These are phyloP conservation scores for Ptilorrhoa leucosticta DNA, from an alignment of 2,113 vertebrate species.

Conservation along the genomic window DNA sequence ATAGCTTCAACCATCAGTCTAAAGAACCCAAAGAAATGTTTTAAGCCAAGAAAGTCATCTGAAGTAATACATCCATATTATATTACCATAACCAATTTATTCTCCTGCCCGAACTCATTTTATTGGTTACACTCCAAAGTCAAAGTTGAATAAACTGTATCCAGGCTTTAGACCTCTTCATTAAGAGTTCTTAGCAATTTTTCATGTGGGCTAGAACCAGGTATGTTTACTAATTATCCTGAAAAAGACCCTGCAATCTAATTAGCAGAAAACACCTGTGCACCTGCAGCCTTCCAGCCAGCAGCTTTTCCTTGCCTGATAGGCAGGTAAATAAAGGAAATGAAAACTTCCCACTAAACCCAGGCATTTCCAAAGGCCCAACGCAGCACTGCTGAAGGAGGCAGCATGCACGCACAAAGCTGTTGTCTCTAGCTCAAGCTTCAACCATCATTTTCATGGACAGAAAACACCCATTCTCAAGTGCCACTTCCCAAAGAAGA, in stretches of 20 bases:
- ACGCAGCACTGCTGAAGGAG: not conserved
- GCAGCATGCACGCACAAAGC: fast-evolving
- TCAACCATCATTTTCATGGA: not conserved
- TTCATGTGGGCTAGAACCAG: not conserved
- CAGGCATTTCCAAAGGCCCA: not conserved
- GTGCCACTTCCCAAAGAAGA: not conserved
- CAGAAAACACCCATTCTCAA: not conserved
- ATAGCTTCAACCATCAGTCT: not conserved
- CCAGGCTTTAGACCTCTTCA: not conserved
- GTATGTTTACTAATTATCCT: not conserved
- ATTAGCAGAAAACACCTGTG: not conserved
- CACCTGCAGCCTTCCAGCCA: not conserved
- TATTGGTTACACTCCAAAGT: not conserved
- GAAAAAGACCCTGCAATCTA: not conserved
- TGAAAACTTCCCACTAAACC: not conserved
- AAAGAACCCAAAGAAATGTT: not conserved
- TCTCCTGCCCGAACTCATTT: not conserved
- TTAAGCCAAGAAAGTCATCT: not conserved
- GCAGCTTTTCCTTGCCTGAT: not conserved
- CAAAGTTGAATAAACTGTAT: not conserved
- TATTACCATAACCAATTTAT: not conserved
- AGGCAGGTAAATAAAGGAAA: not conserved
- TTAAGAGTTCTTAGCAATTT: not conserved
- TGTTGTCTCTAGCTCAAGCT: fast-evolving
- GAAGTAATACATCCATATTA: not conserved